Conservation (phyloP, 2,797 vertebrate species). For the Rhodeus uyekii region DNA sequence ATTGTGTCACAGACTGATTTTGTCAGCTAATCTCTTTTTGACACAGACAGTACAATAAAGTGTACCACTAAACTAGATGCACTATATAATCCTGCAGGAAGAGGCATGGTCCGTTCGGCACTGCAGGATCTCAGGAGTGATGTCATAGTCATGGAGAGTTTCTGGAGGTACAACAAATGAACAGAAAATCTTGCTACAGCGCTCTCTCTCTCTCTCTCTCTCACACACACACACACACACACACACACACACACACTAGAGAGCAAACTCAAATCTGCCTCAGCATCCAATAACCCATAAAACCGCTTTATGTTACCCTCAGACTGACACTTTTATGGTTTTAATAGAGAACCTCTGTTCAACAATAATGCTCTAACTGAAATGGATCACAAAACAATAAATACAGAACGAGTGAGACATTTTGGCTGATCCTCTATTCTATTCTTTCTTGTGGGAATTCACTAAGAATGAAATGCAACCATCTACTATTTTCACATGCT, state of each 20-base stretch:
- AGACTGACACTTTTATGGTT: slow-evolving; percentile 10
- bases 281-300: slow-evolving; percentile 8
- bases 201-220: too few species aligned
- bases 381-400: slow-evolving; percentile 7
- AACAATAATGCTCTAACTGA: slow-evolving; percentile 2
- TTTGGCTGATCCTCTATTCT: not conserved
- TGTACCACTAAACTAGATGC: slow-evolving; percentile 7
- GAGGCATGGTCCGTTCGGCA: slow-evolving; percentile 20
- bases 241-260: not conserved
- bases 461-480: not conserved
- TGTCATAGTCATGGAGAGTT: not conserved
- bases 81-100: slow-evolving; percentile 10
- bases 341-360: not conserved
- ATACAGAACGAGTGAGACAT: slow-evolving; percentile 1
- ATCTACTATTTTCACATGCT: not conserved
- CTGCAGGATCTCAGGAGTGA: slow-evolving; percentile 27
- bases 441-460: not conserved
- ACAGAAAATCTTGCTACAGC: not conserved
- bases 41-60: slow-evolving; percentile 16
- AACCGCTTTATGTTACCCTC: not conserved
- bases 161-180: slow-evolving; percentile 6
- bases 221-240: not conserved
- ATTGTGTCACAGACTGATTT: slow-evolving; percentile 16
- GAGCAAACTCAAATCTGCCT: slow-evolving; percentile 48
- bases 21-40: slow-evolving; percentile 27